Evolutionary conservation across 2,888 invertebrate genomes (phyloP), one percentile per base, ranked within the genome.

Genomic region (Idaea aversata): DNA sequence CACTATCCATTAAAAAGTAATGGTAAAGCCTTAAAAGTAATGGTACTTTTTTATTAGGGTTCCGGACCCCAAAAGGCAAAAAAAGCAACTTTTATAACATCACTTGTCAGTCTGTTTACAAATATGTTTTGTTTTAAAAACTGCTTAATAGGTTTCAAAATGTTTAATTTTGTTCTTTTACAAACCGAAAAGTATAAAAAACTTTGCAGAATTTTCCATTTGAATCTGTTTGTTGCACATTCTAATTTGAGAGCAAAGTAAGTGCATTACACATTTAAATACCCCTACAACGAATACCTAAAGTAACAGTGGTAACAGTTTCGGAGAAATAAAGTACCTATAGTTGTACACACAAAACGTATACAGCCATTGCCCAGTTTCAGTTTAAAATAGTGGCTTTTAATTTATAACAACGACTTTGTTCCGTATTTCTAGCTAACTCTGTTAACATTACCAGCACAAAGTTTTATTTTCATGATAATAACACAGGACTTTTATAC

Each of bases 351-450:
- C 25, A 65, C 59, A 62, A 58, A 67, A 65, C 57, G 63, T 63
- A 65, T 34, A 60, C 64, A 38, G 62, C 63, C 59, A 63, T 62
- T 67, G 61, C 63, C 64, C 62, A 67, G 63, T 63, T 64, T 60
- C 60, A 59, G 63, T 63, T 61, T 47, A 65, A 67, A 64, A 65
- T 64, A 61, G 65, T 68, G 62, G 61, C 35, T 65, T 65, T 68
- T 65, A 64, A 68, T 68, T 65, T 68, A 65, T 68, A 58, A 62
- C 57, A 38, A 59, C 63, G 59, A 65, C 63, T 68, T 57, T 16
- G 38, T 60, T 61, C 34, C 65, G 60, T 68, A 65, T 68, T 63
- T 62, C 62, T 64, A 59, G 66, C 62, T 65, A 61, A 68, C 64
- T 66, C 63, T 65, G 36, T 64, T 61, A 60, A 63, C 64, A 63